Evolutionary conservation across 2,113 vertebrate species (phyloP), one percentile per base, ranked within the genome.

Genomic region (Hippocampus barbouri): DNA sequence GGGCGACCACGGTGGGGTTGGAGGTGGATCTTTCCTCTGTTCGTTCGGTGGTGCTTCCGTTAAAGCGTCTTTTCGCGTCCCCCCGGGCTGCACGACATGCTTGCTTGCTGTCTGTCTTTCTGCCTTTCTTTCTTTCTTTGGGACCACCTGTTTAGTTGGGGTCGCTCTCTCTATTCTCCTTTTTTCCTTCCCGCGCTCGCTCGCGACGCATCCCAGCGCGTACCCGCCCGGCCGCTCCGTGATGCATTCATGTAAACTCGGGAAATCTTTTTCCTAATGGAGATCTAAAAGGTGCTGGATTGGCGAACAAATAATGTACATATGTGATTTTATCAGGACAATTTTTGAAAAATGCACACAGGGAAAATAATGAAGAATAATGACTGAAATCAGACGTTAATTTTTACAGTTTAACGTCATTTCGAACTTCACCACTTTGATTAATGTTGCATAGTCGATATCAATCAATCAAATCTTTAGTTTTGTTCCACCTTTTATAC

Each of bases 81-180:
- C 63, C 78, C 75, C 69, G 73, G 74, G 77, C 73, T 64, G 77
- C 70, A 54, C 86, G 79, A 87, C 89, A 91, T 90, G 84, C 73
- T 71, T 77, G 62, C 21, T 56, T 18, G 16, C 15, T 8, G 14
- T 18, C 27, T 8, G 27, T 60, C 43, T 66, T 57, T 45, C 54
- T 57, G 41, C 60, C 30, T 34, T 8, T 41, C 27, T 67, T 53
- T 43, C 47, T 63, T 68, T 9, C 67, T 43, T 61, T 27, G 72
- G 54, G 87, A 90, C 89, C 89, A 91, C 89, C 89, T 91, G 89
- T 91, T 91, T 88, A 82, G 76, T 49, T 68, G 40, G 49, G 40
- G 57, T 73, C 76, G 68, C 41, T 72, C 62, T 43, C 23, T 45
- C 47, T 51, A 8, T 53, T 40, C 23, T 38, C 68, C 60, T 68